Conservation (phyloP, 2,888 invertebrate species). For the Priocnemis perturbator region DNA sequence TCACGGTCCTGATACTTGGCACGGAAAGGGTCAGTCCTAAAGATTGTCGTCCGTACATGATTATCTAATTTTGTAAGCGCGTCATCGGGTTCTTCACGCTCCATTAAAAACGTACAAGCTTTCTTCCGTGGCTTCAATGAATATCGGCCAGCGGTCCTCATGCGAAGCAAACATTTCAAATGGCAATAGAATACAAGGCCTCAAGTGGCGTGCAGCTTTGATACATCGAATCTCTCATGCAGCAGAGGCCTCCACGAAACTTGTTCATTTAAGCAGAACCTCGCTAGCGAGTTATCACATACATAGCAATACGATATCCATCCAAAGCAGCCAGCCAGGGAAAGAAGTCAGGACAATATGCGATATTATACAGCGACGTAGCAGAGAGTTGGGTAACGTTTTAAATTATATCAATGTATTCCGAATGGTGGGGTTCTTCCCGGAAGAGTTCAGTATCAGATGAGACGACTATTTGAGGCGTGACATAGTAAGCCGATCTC, state of each 20-base stretch:
- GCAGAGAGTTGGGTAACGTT: too few relatives aligned
- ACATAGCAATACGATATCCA: constrained; percentile 56
- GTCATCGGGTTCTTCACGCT: too few relatives aligned
- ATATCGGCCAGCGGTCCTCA: too few relatives aligned
- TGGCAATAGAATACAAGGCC: too few relatives aligned
- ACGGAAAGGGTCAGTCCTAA: too few relatives aligned
- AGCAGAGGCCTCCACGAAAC: constrained; percentile 32
- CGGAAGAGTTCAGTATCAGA: constrained; percentile 8
- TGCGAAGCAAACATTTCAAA: too few relatives aligned
- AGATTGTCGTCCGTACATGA: too few relatives aligned
- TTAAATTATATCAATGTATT: too few relatives aligned
- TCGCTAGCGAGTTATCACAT: constrained; percentile 22
- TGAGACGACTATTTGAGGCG: neutral
- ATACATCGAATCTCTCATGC: constrained; percentile 47
- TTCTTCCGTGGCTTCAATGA: too few relatives aligned
- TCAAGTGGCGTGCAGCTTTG: constrained; percentile 11
- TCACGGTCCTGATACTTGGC: too few relatives aligned
- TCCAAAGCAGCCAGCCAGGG: constrained; percentile 60
- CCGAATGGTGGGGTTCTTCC: constrained; percentile 21
- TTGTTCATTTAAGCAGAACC: constrained; percentile 35
- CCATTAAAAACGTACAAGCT: too few relatives aligned
- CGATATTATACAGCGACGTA: too few relatives aligned
- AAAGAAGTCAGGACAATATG: constrained; percentile 52
- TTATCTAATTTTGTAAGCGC: neutral
- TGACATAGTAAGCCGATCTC: neutral